phyloP scores from a whole-genome alignment of 2,888 invertebrate species.

The Physocephala rufipes region DNA sequence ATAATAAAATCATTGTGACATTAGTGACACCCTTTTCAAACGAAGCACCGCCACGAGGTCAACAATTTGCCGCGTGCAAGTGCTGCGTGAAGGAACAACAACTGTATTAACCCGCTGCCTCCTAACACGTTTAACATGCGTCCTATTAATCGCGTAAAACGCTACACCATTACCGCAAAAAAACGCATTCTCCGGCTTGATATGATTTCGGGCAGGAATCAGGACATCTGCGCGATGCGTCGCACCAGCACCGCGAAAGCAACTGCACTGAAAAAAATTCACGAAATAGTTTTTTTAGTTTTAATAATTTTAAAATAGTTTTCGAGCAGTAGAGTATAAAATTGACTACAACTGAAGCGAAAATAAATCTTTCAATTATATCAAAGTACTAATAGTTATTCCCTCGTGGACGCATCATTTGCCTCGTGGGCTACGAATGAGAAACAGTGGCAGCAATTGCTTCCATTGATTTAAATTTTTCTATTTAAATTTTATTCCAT shows the following conservation, averaged over 20 bases:
- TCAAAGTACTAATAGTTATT: no score
- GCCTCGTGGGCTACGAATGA: neutral
- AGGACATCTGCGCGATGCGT: slow-evolving; percentile 51
- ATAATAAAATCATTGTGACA: no score
- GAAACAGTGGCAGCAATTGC: neutral
- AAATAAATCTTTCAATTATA: no score
- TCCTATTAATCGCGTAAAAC: slow-evolving; percentile 65
- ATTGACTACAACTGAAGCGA: no score
- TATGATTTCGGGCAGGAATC: slow-evolving; percentile 59
- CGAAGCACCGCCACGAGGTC: no score
- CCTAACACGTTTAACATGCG: slow-evolving; percentile 58
- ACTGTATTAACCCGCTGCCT: no score
- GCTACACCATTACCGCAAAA: slow-evolving; percentile 65
- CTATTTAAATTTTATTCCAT: neutral
- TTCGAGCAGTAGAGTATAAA: no score
- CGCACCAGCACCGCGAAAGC: slow-evolving; percentile 9
- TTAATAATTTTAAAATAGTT: neutral
- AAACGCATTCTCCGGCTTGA: slow-evolving; percentile 65
- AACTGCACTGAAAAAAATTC: neutral
- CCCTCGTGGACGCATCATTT: no score
- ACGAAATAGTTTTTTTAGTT: neutral
- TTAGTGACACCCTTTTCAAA: no score
- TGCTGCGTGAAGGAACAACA: no score
- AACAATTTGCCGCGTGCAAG: no score
- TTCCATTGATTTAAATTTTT: no score